Evolutionary conservation across 2,888 invertebrate species (phyloP).

Genomic region (Tenthredo livida): DNA sequence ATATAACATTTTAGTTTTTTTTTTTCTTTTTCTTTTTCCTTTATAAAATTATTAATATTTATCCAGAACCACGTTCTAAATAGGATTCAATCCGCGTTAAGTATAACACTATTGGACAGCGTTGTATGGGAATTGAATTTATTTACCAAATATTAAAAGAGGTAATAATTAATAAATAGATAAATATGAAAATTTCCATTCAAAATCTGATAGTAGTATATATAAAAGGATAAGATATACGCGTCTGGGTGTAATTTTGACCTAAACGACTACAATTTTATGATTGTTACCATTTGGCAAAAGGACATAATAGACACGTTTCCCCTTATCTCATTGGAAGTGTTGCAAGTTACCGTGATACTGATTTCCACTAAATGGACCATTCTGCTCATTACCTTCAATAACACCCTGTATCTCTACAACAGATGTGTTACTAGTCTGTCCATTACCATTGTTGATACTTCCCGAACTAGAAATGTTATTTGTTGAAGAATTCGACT

Average conservation of each 20-base stretch:
- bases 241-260: conserved; percentile 46
- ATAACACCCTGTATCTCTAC: conserved; percentile 74
- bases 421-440: conserved; percentile 67
- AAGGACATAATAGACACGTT: conserved; percentile 77
- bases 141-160: not conserved
- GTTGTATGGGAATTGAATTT: not conserved
- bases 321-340: conserved; percentile 77
- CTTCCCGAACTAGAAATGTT: conserved; percentile 60
- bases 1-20: not conserved
- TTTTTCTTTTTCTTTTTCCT: not conserved
- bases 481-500: conserved; percentile 58
- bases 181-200: conserved; percentile 58
- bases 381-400: conserved; percentile 69
- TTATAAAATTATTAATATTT: not conserved
- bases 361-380: conserved; percentile 69
- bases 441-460: conserved; percentile 66
- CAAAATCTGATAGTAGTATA: conserved; percentile 3
- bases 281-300: conserved; percentile 77
- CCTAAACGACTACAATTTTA: conserved; percentile 75
- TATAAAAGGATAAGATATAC: conserved; percentile 50
- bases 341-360: conserved; percentile 73
- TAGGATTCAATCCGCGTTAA: not conserved
- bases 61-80: not conserved
- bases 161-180: conserved; percentile 53
- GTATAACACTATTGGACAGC: not conserved